Conservation (phyloP, 1,140 invertebrate species). For the Temnothorax curvispinosus region DNA sequence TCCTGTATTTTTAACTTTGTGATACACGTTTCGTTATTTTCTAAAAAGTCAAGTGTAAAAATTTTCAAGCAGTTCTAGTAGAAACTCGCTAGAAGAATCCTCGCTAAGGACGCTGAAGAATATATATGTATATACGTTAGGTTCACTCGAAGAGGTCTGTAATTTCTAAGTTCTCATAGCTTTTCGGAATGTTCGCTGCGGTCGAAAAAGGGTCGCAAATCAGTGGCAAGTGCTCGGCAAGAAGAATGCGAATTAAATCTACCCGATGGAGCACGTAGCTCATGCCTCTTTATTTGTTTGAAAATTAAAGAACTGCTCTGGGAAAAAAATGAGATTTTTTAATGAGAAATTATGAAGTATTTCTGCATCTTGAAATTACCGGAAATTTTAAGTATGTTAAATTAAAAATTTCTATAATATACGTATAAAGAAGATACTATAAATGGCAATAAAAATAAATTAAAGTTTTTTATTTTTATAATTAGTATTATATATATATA, state of each 20-base stretch:
- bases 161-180: slow-evolving; percentile 54
- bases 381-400: not conserved
- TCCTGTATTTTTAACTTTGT: slow-evolving; percentile 17
- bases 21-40: not conserved
- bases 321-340: not conserved
- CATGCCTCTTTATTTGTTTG: slow-evolving; percentile 16
- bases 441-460: not conserved
- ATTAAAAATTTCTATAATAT: not conserved
- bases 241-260: slow-evolving; percentile 65
- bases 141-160: slow-evolving; percentile 33
- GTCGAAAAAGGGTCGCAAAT: slow-evolving; percentile 44
- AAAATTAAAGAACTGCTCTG: slow-evolving; percentile 6
- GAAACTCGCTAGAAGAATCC: slow-evolving; percentile 36
- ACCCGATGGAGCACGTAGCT: slow-evolving; percentile 22
- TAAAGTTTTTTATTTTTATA: not conserved
- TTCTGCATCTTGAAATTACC: not conserved
- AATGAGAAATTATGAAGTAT: not conserved
- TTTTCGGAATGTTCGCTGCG: slow-evolving; percentile 47
- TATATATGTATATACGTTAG: slow-evolving; percentile 52
- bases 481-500: too few species aligned
- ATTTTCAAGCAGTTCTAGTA: slow-evolving; percentile 8
- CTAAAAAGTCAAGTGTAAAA: not conserved
- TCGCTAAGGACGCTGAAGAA: slow-evolving; percentile 8
- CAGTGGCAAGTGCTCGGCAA: slow-evolving; percentile 14
- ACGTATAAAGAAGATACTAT: not conserved